These are phyloP conservation scores for Heliothis subflexa DNA, from an alignment of 1,140 invertebrate species.

Conservation along the genomic window DNA sequence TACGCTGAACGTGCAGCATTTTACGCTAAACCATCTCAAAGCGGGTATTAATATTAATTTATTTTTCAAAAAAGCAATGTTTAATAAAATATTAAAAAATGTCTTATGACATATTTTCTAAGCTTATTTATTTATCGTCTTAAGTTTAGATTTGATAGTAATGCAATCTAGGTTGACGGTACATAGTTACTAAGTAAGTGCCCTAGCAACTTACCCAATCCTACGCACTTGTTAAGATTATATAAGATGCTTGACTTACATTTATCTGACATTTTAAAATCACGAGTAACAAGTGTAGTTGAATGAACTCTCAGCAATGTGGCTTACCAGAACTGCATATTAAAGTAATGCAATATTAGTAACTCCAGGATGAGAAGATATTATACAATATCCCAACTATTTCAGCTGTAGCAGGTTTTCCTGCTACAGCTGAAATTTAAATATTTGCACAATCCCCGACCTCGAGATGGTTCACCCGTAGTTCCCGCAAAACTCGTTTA, in stretches of 20 bases:
- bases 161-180: neutral
- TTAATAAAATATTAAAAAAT: too few relatives aligned
- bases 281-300: neutral
- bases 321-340: neutral
- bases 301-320: neutral
- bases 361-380: constrained; percentile 41
- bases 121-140: too few relatives aligned
- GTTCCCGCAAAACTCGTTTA: constrained; percentile 77
- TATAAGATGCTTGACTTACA: constrained; percentile 11
- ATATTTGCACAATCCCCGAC: constrained; percentile 76
- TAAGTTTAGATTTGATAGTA: neutral
- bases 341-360: neutral
- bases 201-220: constrained; percentile 3
- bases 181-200: neutral
- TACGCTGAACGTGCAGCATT: too few relatives aligned
- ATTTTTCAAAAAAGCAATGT: too few relatives aligned
- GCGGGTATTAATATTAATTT: too few relatives aligned
- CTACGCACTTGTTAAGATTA: constrained; percentile 8
- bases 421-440: too few relatives aligned
- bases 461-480: constrained; percentile 64
- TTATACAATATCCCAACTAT: constrained; percentile 55
- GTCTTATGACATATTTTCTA: too few relatives aligned
- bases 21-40: too few relatives aligned
- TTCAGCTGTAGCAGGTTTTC: constrained; percentile 62
- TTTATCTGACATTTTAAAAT: constrained; percentile 21